These are phyloP conservation scores for Cyclopterus lumpus DNA, from an alignment of 2,797 vertebrate genomes.

Conservation along the genomic window DNA sequence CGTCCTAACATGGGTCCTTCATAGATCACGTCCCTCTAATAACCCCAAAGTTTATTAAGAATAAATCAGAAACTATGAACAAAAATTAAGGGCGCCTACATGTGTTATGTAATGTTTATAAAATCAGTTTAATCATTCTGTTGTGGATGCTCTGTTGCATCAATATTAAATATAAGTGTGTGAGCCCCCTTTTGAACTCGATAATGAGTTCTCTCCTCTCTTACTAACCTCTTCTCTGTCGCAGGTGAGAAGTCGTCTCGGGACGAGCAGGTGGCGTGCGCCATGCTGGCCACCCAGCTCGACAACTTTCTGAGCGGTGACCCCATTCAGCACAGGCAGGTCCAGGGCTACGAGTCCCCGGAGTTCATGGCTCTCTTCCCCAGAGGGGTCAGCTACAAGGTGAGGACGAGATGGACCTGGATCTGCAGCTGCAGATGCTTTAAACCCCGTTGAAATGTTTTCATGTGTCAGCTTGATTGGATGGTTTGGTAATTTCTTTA, in stretches of 20 bases:
- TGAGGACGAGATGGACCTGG: slow-evolving; percentile 49
- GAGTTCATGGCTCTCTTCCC: slow-evolving; percentile 92
- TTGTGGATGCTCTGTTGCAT: too few relatives aligned
- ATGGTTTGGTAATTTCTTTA: background rate
- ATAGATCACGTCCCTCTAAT: background rate
- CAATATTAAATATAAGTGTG: too few relatives aligned
- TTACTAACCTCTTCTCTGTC: background rate
- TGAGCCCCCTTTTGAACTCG: background rate
- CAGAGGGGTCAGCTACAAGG: slow-evolving; percentile 91
- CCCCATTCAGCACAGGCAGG: slow-evolving; percentile 89
- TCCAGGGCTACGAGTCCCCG: slow-evolving; percentile 89
- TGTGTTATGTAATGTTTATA: background rate
- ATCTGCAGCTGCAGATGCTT: background rate
- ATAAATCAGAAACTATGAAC: background rate
- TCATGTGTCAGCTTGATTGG: background rate
- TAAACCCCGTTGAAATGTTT: background rate
- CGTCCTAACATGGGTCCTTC: background rate
- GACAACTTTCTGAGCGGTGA: slow-evolving; percentile 88
- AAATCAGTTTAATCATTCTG: background rate
- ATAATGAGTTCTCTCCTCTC: background rate
- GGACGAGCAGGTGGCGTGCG: slow-evolving; percentile 91
- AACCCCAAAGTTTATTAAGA: background rate
- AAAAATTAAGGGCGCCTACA: background rate
- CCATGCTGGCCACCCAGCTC: slow-evolving; percentile 91
- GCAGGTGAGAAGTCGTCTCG: slow-evolving; percentile 89